Conservation (phyloP, 2,888 invertebrate genomes). For the Monopis laevigella region DNA sequence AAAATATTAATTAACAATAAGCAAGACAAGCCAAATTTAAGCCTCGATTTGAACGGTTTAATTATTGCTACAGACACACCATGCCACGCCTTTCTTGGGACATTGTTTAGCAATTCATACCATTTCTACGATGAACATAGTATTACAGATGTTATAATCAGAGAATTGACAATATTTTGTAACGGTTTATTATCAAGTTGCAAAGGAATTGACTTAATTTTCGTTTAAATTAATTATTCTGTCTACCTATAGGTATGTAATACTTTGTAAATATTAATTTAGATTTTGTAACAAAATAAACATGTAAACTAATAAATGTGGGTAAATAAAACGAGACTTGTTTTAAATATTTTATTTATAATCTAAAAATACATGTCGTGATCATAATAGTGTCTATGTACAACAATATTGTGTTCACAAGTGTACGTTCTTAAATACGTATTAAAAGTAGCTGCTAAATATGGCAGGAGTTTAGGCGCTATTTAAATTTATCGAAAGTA, state of each 20-base stretch:
- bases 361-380: conserved; percentile 35
- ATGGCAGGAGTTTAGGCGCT: conserved; percentile 30
- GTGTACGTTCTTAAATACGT: conserved; percentile 20
- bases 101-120: conserved; percentile 39
- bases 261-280: background rate
- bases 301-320: no score
- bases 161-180: conserved; percentile 50
- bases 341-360: conserved; percentile 27
- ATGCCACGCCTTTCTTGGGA: conserved; percentile 54
- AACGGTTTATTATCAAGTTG: conserved; percentile 50
- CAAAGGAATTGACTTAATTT: conserved; percentile 48
- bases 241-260: background rate
- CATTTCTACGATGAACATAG: conserved; percentile 33
- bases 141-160: conserved; percentile 43
- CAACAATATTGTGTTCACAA: conserved; percentile 55
- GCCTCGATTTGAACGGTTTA: conserved; percentile 50
- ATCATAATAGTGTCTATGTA: conserved; percentile 42
- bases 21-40: conserved; percentile 22
- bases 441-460: conserved; percentile 26
- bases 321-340: background rate
- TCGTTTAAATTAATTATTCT: conserved; percentile 28
- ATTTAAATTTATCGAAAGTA: background rate
- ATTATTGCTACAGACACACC: conserved; percentile 42
- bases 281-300: no score
- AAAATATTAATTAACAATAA: background rate